A percentile compares a stretch with the other conserved stretches of the same genome.
These are phyloP conservation scores for Hucho hucho DNA, from an alignment of 2,113 vertebrate species.

Conservation along the genomic window DNA sequence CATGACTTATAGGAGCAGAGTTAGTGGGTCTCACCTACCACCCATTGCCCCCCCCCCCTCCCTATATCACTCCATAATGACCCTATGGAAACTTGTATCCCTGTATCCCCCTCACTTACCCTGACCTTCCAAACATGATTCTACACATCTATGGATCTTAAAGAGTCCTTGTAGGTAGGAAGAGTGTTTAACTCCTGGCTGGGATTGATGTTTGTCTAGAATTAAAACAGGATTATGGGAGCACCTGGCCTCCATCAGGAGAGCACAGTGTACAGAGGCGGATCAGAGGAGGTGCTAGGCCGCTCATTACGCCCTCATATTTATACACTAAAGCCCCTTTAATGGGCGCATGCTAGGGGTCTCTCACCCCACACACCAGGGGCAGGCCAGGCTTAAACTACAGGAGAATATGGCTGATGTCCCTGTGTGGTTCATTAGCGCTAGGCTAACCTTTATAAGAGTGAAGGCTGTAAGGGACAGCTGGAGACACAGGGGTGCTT, in stretches of 20 bases:
- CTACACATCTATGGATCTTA: neutral
- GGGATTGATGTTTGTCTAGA: slow-evolving; percentile 42
- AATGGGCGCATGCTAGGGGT: neutral
- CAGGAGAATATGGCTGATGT: neutral
- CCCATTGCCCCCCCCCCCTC: no score
- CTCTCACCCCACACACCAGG: neutral
- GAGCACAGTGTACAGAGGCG: slow-evolving; percentile 8
- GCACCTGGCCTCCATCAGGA: slow-evolving; percentile 58
- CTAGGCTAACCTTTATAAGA: neutral
- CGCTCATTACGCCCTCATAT: slow-evolving; percentile 19
- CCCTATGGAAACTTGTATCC: neutral
- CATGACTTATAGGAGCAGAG: neutral
- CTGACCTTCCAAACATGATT: neutral
- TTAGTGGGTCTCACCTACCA: no score
- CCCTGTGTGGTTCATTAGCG: neutral
- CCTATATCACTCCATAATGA: neutral
- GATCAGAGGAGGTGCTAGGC: no score
- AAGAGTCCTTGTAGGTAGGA: no score
- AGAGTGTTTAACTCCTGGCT: no score
- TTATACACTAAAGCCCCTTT: slow-evolving; percentile 27
- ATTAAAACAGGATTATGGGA: slow-evolving; percentile 50
- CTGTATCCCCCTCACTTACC: neutral
- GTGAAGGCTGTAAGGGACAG: no score
- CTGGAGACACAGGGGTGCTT: no score
- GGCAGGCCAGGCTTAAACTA: neutral